Conservation (phyloP, 2,888 invertebrate species). For the Andrena praecox region DNA sequence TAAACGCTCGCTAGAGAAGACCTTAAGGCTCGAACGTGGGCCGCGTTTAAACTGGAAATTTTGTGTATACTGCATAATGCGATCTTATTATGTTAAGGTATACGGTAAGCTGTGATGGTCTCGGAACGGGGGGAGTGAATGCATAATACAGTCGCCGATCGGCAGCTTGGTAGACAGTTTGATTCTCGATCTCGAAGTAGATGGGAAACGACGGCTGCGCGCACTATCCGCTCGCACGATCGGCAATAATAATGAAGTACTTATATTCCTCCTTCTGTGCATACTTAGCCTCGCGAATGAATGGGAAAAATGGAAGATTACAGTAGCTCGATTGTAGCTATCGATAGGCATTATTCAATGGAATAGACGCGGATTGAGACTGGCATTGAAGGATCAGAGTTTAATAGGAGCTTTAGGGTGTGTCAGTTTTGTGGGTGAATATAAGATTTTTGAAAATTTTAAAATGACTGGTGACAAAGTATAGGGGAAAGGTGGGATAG, state of each 20-base stretch:
- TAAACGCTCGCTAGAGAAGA: constrained; percentile 60
- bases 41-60: constrained; percentile 77
- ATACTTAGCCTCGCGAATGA: background rate
- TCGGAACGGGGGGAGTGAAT: constrained; percentile 68
- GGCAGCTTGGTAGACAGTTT: constrained; percentile 45
- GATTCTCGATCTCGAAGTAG: constrained; percentile 37
- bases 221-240: constrained; percentile 20
- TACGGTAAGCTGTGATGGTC: constrained; percentile 73
- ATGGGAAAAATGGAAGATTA: constrained; percentile 7
- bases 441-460: no score
- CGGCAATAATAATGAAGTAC: constrained; percentile 38
- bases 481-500: no score
- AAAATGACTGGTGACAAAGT: no score
- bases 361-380: background rate
- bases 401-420: no score
- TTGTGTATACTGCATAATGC: constrained; percentile 82
- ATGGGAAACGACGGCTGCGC: constrained; percentile 50
- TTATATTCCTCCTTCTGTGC: constrained; percentile 8
- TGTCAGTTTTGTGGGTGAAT: no score
- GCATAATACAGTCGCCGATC: constrained; percentile 74
- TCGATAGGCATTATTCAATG: background rate
- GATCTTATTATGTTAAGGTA: constrained; percentile 83
- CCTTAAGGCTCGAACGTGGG: constrained; percentile 69
- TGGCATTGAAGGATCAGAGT: no score
- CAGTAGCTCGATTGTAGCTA: background rate